Evolutionary conservation across 1,140 invertebrate species (phyloP), one percentile per base, ranked within the genome.

Genomic region (Teleogryllus occipitalis): DNA sequence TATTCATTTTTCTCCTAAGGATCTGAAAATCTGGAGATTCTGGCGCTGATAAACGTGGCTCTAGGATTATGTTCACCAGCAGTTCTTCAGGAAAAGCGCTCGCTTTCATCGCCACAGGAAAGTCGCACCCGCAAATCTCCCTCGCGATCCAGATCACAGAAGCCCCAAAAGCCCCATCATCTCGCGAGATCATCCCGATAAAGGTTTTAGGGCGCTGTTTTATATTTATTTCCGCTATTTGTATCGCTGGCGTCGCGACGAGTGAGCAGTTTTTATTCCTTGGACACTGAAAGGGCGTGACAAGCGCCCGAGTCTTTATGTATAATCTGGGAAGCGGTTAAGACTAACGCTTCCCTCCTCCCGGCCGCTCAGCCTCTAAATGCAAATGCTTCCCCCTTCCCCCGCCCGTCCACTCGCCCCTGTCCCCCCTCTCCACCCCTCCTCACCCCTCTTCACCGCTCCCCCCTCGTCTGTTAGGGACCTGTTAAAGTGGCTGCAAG

Each of bases 181-280:
- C 54, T 65, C 18, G 54, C 27, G 54, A 7, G 54, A 65, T 65
- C 10, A 65, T 65, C 54, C 18, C 18, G 10, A 65, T 65, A 10
- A 65, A 14, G 54, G 18, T 18, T 14, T 65, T 65, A 65, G 54
- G 18, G 10, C 27, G 27, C 18, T 18, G 54, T 65, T 65, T 65
- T 65, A 65, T 65, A 65, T 65, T 65, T 65, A 65, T 65, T 65
- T 65, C 54, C 54, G 54, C 54, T 18, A 65, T 65, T 65, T 65
- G 54, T 65, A 65, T 65, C 54, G 54, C 10, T 18, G 54, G 10
- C 18, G 54, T 14, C 54, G 18, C 54, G 54, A 10, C 54, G 18
- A 65, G 54, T 18, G 54, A 65, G 10, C 54, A 65, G 54, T 65
- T 65, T 65, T 65, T 65, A 65, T 65, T 14, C 54, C 54, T 18